These are phyloP conservation scores for Squalus acanthias DNA, from an alignment of 2,797 vertebrate species.

Conservation along the genomic window DNA sequence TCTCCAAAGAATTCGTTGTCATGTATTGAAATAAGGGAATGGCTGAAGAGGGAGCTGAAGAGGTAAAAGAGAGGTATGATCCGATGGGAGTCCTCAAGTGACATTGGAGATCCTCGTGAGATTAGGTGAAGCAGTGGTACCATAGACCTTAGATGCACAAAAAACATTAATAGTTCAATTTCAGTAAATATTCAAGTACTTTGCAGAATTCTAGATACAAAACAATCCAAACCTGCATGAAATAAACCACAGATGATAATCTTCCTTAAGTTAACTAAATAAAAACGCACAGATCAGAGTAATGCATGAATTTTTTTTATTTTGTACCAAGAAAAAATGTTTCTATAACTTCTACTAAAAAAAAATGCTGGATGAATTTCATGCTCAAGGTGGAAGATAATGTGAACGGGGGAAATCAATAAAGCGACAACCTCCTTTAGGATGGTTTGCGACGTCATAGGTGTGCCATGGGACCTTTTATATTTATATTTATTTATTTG, in stretches of 20 bases:
- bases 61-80: conserved; percentile 99
- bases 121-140: conserved; percentile 89
- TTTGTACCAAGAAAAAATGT: background rate
- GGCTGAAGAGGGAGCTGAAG: conserved; percentile 96
- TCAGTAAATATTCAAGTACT: background rate
- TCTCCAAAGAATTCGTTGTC: conserved; percentile 96
- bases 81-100: conserved; percentile 85
- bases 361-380: background rate
- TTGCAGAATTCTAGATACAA: background rate
- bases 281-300: background rate
- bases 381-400: background rate
- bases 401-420: background rate
- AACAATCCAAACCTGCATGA: background rate
- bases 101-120: conserved; percentile 92
- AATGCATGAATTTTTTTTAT: background rate
- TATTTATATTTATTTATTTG: no score
- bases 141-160: conserved; percentile 70
- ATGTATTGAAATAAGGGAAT: conserved; percentile 94
- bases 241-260: background rate
- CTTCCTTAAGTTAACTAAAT: background rate
- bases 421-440: background rate
- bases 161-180: background rate
- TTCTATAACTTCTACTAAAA: background rate
- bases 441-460: background rate
- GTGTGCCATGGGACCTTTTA: background rate